A percentile compares a stretch with the other conserved stretches of the same genome.
Evolutionary conservation across 2,113 vertebrate genomes (phyloP).

Genomic region (Pachycephala philippinensis): DNA sequence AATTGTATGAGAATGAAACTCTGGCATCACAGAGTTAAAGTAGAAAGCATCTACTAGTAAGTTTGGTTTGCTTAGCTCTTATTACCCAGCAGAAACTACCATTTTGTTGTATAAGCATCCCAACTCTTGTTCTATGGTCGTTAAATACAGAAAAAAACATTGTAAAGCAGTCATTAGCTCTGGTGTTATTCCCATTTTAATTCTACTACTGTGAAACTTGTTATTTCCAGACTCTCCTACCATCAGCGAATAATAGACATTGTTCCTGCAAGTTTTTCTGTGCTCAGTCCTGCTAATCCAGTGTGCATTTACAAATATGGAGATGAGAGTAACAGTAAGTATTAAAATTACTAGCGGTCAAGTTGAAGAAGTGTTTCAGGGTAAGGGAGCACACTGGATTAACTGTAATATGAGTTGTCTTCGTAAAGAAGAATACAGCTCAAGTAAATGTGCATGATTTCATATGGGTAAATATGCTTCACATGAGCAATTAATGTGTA

Average conservation of each 20-base stretch:
- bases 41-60: background rate
- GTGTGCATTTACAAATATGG: slow-evolving; percentile 87
- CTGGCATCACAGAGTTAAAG: background rate
- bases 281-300: slow-evolving; percentile 88
- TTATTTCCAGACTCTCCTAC: slow-evolving; percentile 86
- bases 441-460: background rate
- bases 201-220: background rate
- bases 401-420: background rate
- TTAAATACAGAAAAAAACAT: background rate
- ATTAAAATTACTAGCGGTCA: background rate
- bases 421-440: background rate
- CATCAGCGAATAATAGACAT: slow-evolving; percentile 95
- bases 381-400: background rate
- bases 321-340: slow-evolving; percentile 90
- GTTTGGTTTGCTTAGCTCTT: background rate
- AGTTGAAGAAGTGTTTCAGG: background rate
- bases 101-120: background rate
- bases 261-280: slow-evolving; percentile 90
- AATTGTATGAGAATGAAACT: background rate
- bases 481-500: background rate
- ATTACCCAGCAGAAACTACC: background rate
- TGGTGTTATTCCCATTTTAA: background rate
- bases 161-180: background rate
- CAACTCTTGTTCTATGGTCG: background rate
- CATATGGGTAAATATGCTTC: background rate